Evolutionary conservation across 2,888 invertebrate genomes (phyloP).

Genomic region (Hypena proboscidalis): DNA sequence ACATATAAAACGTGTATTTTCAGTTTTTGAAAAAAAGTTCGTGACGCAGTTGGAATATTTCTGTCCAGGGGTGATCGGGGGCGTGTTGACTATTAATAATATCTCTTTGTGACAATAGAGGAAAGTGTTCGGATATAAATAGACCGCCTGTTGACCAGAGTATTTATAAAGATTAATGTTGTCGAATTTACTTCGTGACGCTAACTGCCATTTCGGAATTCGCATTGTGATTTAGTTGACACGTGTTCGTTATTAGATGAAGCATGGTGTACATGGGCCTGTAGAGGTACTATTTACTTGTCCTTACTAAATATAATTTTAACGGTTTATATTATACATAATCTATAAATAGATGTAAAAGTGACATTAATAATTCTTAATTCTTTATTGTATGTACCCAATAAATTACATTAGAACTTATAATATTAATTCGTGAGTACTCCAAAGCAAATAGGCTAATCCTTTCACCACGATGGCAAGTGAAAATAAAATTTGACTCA

Average conservation of each 20-base stretch:
- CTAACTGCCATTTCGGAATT: neutral
- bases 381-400: too few relatives aligned
- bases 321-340: neutral
- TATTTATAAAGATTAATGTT: conserved; percentile 19
- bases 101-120: conserved; percentile 18
- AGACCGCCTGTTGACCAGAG: neutral
- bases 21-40: conserved; percentile 8
- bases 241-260: too few relatives aligned
- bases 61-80: conserved; percentile 14
- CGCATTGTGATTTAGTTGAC: neutral
- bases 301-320: too few relatives aligned
- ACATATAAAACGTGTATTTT: conserved; percentile 14
- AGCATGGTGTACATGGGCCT: too few relatives aligned
- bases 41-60: conserved; percentile 25
- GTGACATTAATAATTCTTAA: too few relatives aligned
- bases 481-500: too few relatives aligned
- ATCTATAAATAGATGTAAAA: too few relatives aligned
- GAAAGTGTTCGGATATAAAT: conserved; percentile 19
- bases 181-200: conserved; percentile 4
- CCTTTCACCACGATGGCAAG: too few relatives aligned
- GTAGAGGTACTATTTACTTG: too few relatives aligned
- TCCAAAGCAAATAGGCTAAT: too few relatives aligned
- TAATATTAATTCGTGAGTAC: too few relatives aligned
- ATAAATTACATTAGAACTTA: too few relatives aligned
- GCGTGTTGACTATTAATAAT: conserved; percentile 16